Base-by-base conservation (phyloP, 2,797 vertebrate genomes). In the Nothura maculosa region DNA sequence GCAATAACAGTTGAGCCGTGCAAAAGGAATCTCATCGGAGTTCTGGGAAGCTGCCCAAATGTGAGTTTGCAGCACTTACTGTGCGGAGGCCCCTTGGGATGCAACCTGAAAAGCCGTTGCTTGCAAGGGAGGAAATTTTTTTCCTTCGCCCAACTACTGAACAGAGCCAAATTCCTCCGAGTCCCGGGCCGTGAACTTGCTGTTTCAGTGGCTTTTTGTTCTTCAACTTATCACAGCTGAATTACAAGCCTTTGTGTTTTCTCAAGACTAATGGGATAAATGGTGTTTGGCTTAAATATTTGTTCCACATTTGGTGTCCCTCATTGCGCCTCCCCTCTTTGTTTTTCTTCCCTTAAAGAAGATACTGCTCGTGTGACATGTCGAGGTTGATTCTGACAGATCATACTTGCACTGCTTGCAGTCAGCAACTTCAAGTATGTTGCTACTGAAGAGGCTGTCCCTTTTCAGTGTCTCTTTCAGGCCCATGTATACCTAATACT, bases 151-250 rank as follows among this genome's bases (percentile, higher is more conserved):
- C 73, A 77, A 0, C 58, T 62, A 24, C 79, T 75, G 43, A 93
- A 61, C 36, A 45, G 70, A 68, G 63, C 42, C 82, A 91, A 74
- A 81, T 90, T 87, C 66, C 75, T 89, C 58, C 14, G 66, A 69
- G 55, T 57, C 85, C 38, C 73, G 55, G 34, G 19, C 38, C 21
- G 10, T 40, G 61, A 85, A 52, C 64, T 68, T 89, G 73, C 42
- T 30, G 1, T 87, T 85, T 85, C 30, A 25, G 77, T 50, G 77
- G 32, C 19, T 84, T 43, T 79, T 70, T 84, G 50, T 84, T 70
- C 77, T 88, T 25, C 0, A 2, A 58, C 47, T 73, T 43, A 21
- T 79, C 3, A 3, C 7, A 9, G 47, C 50, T 14, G 19, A 81
- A 36, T 77, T 81, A 32, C 52, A 73, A 5, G 6, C 12, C 25